A percentile compares a stretch with the other conserved stretches of the same genome.
Evolutionary conservation across 1,140 invertebrate species (phyloP).

Genomic region (Portunus trituberculatus): DNA sequence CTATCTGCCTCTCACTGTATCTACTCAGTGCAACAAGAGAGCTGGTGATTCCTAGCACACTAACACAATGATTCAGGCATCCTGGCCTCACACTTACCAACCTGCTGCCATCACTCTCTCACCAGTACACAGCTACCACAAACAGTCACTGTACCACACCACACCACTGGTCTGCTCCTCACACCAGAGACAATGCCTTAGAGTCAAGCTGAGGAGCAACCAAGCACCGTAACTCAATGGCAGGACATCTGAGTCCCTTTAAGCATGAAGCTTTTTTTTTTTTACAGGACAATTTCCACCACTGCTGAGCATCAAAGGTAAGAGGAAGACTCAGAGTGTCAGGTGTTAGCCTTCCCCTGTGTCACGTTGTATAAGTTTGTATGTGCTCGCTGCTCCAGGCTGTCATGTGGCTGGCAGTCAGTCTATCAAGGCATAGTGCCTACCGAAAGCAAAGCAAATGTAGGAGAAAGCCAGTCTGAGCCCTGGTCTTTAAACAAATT

Average conservation of each 20-base stretch:
- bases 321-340: no score
- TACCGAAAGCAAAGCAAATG: not conserved
- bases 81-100: not conserved
- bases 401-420: not conserved
- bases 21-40: slow-evolving; percentile 1
- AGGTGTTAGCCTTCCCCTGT: not conserved
- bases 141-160: not conserved
- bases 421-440: not conserved
- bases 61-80: not conserved
- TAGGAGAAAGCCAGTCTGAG: not conserved
- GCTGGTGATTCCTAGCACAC: not conserved
- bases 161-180: not conserved
- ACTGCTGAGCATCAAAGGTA: no score
- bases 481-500: not conserved
- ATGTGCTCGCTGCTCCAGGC: not conserved
- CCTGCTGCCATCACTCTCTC: not conserved
- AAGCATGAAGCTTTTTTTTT: no score
- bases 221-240: not conserved
- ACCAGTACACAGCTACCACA: not conserved
- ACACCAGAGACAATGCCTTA: not conserved
- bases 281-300: no score
- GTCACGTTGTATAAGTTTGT: not conserved
- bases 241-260: no score
- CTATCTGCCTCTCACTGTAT: not conserved
- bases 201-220: not conserved